Base-by-base conservation (phyloP, 2,797 vertebrate species). In the Lophius americanus region DNA sequence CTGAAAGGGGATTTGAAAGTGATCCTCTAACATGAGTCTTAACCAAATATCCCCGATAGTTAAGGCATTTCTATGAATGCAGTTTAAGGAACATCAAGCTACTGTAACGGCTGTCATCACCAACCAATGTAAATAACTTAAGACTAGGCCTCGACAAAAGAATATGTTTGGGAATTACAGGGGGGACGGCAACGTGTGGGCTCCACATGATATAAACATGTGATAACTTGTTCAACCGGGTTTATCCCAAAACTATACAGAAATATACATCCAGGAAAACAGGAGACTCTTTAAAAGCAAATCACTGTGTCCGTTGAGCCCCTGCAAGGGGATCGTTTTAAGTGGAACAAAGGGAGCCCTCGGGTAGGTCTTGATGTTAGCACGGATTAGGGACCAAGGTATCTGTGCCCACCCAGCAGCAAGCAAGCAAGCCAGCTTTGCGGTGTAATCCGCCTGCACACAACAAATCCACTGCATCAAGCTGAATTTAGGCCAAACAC, bases 401-500 rank as follows among this genome's bases (percentile, higher is more conserved):
- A 87, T 89, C 85, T 89, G 87, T 89, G 88, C 88, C 88, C 89
- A 88, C 86, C 85, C 89, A 82, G 78, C 84, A 88, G 85, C 85
- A 84, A 90, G 85, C 85, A 84, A 90, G 79, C 82, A 67, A 84
- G 84, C 84, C 86, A 91, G 91, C 87, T 92, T 92, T 91, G 89
- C 78, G 60, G 71, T 79, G 75, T 93, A 93, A 93, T 93, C 91
- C 88, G 85, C 82, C 83, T 33, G 60, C 78, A 90, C 80, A 84
- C 83, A 84, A 90, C 89, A 93, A 91, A 93, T 90, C 91, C 89
- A 90, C 65, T n/a, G 85, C 85, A 89, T 89, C 87, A 83, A 79
- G 79, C 78, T 87, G 89, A 89, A 92, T 93, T 88, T 83, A 92
- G 90, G 88, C 88, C 92, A 90, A 88, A 89, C 77, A 78, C 82